Evolutionary conservation across 2,113 vertebrate genomes (phyloP), one percentile per base, ranked within the genome.

Genomic region (Rhineura floridana): DNA sequence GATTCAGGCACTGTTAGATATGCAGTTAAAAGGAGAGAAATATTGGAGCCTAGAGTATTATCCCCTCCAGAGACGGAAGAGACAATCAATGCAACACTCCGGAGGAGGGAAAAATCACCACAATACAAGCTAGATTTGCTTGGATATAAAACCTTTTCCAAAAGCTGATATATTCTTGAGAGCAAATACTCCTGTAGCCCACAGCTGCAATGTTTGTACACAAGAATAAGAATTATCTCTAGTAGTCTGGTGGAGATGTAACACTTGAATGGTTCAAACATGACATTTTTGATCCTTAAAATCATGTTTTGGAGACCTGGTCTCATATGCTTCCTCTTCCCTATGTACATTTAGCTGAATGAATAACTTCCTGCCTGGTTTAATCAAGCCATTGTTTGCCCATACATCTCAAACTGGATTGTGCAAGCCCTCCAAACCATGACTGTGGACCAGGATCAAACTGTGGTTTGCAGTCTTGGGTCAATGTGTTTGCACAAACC

Each of bases 1-100:
- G 88, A 10, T 90, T 94, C 89, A 94, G 87, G 73, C n/a, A 8
- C 83, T 93, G 75, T 72, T 84, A 92, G 86, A 82, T 90, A 79
- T 72, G 79, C 8, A 77, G 59, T 91, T 90, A n/a, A 0, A 33
- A 81, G 80, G 78, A 87, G 89, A 25, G 0, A 46, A 85, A 67
- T 78, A 89, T 92, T 92, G 88, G 75, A 84, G 4, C 23, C 69
- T 65, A 13, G 80, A 39, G 55, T 75, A 76, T 75, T 75, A 36
- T 75, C 36, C 52, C 82, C 50, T 59, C 69, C 17, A 46, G 86
- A 73, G 69, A 81, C 48, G 42, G n/a, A 73, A 76, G 21, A 76
- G 69, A 63, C 62, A 75, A 21, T 7, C 9, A 81, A 75, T 82
- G 42, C 52, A 46, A 36, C 42, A 75, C 30, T 82, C 28, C 46